These are phyloP conservation scores for Leptobrachium leishanense DNA, from an alignment of 2,113 vertebrate genomes.

Conservation along the genomic window DNA sequence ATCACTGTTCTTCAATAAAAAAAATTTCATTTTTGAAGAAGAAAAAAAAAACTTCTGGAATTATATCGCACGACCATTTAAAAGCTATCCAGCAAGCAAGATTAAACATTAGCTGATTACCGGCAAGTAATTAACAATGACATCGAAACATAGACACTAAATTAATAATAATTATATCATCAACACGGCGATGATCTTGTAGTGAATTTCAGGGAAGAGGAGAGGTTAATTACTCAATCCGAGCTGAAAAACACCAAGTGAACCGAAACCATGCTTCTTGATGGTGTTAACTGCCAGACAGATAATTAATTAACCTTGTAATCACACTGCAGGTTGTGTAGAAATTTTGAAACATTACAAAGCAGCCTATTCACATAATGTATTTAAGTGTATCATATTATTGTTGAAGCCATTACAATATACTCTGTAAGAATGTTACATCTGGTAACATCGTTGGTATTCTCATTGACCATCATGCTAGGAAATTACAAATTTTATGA, in stretches of 20 bases:
- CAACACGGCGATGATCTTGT: constrained; percentile 74
- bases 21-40: too few species aligned
- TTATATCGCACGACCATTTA: constrained; percentile 62
- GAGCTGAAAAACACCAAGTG: constrained; percentile 70
- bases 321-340: constrained; percentile 68
- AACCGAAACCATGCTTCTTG: constrained; percentile 66
- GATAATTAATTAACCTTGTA: constrained; percentile 81
- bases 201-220: constrained; percentile 74
- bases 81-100: constrained; percentile 69
- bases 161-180: constrained; percentile 88
- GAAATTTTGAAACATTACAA: constrained; percentile 72
- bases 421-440: neutral
- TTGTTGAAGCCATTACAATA: neutral
- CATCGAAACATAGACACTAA: constrained; percentile 75
- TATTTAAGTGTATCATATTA: constrained; percentile 2
- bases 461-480: too few species aligned
- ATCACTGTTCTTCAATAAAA: too few species aligned
- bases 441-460: too few species aligned
- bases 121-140: constrained; percentile 85
- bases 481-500: too few species aligned
- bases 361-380: constrained; percentile 58
- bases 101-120: constrained; percentile 87
- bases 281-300: constrained; percentile 70
- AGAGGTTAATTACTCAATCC: constrained; percentile 85
- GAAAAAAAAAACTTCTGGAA: constrained; percentile 43